Conservation (phyloP, 2,113 vertebrate species). For the Anguilla japonica region DNA sequence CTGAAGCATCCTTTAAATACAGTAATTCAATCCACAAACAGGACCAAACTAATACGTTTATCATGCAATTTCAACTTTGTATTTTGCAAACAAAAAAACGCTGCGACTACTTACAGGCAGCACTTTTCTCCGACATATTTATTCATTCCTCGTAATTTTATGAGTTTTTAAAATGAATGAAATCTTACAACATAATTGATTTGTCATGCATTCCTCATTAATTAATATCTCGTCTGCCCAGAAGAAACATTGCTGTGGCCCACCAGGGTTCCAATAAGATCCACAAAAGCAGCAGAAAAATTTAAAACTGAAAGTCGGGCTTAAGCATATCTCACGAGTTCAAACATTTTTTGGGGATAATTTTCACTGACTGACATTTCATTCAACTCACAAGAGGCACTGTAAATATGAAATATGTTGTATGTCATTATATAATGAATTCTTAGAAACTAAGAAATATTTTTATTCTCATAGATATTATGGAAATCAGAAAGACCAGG, state of each 20-base stretch:
- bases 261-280: slow-evolving; percentile 45
- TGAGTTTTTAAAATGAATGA: slow-evolving; percentile 23
- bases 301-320: background rate
- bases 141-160: slow-evolving; percentile 12
- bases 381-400: background rate
- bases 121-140: background rate
- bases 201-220: slow-evolving; percentile 48
- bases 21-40: background rate
- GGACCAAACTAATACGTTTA: background rate
- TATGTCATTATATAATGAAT: background rate
- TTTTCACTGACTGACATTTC: slow-evolving; percentile 25
- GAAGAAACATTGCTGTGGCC: slow-evolving; percentile 28
- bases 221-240: slow-evolving; percentile 53
- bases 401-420: background rate
- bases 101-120: background rate
- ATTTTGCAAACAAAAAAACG: background rate
- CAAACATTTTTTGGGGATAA: background rate
- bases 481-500: background rate
- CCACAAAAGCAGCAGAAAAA: slow-evolving; percentile 3
- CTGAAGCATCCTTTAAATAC: background rate
- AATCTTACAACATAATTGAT: slow-evolving; percentile 45
- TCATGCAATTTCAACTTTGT: background rate
- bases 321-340: background rate
- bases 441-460: background rate
- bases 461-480: background rate